Conservation (phyloP, 1,140 invertebrate genomes). For the Bombus turneri region DNA sequence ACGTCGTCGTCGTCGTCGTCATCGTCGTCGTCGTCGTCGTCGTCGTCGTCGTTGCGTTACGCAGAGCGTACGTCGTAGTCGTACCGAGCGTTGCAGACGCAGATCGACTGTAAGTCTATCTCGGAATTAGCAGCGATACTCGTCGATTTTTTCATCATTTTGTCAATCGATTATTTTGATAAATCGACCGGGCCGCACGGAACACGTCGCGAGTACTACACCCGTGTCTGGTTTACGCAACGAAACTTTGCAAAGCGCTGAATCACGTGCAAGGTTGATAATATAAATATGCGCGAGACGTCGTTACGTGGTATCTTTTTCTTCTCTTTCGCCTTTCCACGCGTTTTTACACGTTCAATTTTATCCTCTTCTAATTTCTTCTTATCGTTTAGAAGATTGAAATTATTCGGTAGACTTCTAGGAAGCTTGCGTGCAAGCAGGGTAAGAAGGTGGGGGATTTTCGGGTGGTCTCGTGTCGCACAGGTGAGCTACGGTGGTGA, state of each 20-base stretch:
- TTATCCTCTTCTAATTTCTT: not conserved
- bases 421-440: not conserved
- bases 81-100: not conserved
- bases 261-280: not conserved
- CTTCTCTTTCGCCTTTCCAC: no score
- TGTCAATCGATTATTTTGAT: conserved; percentile 38
- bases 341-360: no score
- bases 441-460: not conserved
- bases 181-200: conserved; percentile 21
- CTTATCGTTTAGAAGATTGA: not conserved
- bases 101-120: no score
- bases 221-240: conserved; percentile 20
- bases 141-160: conserved; percentile 11
- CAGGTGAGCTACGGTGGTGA: not conserved
- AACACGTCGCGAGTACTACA: not conserved
- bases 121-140: not conserved
- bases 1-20: not conserved
- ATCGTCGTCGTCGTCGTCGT: not conserved
- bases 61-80: conserved; percentile 3
- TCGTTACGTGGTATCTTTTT: not conserved
- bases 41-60: conserved; percentile 20
- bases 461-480: not conserved
- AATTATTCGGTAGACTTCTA: not conserved
- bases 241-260: conserved; percentile 29
- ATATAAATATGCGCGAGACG: not conserved